These are phyloP conservation scores for Centropus unirufus DNA, from an alignment of 2,113 vertebrate genomes.

Conservation along the genomic window DNA sequence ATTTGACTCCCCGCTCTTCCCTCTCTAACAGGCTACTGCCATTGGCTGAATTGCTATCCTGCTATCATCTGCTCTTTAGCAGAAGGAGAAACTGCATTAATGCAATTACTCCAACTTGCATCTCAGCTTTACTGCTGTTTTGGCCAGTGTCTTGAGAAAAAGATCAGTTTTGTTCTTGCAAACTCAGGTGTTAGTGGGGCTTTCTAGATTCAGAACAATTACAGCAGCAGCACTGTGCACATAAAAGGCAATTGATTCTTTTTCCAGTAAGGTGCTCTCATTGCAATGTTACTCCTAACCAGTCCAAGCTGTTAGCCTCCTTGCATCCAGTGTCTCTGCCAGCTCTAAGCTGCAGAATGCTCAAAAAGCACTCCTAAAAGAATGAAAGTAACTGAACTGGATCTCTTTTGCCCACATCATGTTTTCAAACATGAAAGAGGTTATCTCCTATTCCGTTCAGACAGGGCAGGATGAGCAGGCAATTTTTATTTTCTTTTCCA, in stretches of 20 bases:
- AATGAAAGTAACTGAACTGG: background rate
- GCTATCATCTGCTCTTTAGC: background rate
- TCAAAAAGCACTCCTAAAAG: background rate
- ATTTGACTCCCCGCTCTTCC: background rate
- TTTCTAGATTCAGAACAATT: background rate
- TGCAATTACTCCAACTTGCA: background rate
- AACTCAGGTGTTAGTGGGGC: background rate
- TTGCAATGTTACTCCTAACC: background rate
- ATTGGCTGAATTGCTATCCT: background rate
- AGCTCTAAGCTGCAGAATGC: background rate
- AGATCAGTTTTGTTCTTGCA: background rate
- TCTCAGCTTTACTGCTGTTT: background rate
- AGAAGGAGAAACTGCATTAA: background rate
- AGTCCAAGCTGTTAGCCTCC: background rate
- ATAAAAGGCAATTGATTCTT: background rate
- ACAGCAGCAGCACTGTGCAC: background rate
- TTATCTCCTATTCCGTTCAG: slow-evolving; percentile 11
- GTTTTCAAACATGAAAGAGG: background rate
- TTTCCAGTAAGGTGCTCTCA: background rate
- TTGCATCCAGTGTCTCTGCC: accelerated
- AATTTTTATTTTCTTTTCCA: slow-evolving; percentile 35
- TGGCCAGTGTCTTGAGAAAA: background rate
- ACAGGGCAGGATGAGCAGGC: background rate
- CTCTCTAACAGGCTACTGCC: background rate
- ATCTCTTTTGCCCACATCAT: background rate